Evolutionary conservation across 2,113 vertebrate species (phyloP), one percentile per base, ranked within the genome.

Genomic region (Tachysurus vachellii): DNA sequence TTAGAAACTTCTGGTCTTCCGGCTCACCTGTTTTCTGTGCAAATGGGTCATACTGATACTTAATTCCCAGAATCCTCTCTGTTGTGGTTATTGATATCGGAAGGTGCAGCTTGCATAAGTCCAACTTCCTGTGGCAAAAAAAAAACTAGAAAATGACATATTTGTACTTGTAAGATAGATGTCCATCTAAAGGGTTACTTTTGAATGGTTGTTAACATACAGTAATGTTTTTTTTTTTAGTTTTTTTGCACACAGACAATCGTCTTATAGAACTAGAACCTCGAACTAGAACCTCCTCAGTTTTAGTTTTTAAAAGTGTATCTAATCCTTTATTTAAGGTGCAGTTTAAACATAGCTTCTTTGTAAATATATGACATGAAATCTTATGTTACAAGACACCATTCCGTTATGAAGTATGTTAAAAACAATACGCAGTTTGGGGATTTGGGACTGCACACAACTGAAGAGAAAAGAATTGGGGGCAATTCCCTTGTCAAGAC

Each of bases 401-500:
- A 53, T 59, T 57, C 16, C 36, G n/a, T 54, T 59, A 17, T 36
- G 54, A 28, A 61, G 14, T 50, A 42, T 31, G n/a, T 44, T 62
- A 19, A 73, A 77, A 71, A 81, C 76, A 86, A 28, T 26, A 57
- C 23, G 10, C 23, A 26, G 13, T 70, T 68, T 62, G 53, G 28
- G 70, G 87, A 77, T 84, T 77, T 84, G 50, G 26, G 19, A 31
- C 54, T 62, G 56, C 4, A 23, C 1, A 28, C 47, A 61, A 62
- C 12, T 76, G 64, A 76, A 28, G n/a, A 42, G 13, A 28, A 53
- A 70, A 64, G 26, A 59, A 75, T 62, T 1, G 16, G 23, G 76
- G 88, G 88, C 82, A 86, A 26, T 82, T 77, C 88, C 88, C 57
- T 70, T 21, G 16, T 13, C 21, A 26, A 3, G 47, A 61, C 47